These are phyloP conservation scores for Brenthis ino DNA, from an alignment of 2,888 invertebrate genomes.

Conservation along the genomic window DNA sequence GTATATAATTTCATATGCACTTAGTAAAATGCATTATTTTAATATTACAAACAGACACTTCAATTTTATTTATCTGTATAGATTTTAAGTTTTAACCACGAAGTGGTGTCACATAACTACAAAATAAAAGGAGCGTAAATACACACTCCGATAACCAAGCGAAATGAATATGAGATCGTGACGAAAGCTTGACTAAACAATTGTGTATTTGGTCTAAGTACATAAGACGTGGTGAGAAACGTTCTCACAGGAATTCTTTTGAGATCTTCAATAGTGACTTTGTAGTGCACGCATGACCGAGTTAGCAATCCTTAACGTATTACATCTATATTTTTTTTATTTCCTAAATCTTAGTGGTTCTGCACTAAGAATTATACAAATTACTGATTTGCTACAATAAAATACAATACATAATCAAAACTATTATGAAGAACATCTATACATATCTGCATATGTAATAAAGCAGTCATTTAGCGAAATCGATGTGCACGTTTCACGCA, in stretches of 20 bases:
- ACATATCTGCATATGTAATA: too few relatives aligned
- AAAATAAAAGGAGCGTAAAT: slow-evolving; percentile 68
- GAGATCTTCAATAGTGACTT: slow-evolving; percentile 20
- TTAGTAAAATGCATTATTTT: too few relatives aligned
- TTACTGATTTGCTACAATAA: too few relatives aligned
- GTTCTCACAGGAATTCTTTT: slow-evolving; percentile 33
- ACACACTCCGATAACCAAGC: slow-evolving; percentile 64
- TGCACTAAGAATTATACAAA: too few relatives aligned
- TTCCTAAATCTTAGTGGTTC: background rate
- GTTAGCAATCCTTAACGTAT: background rate
- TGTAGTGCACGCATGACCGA: slow-evolving; percentile 17
- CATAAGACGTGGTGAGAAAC: slow-evolving; percentile 29
- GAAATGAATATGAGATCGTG: slow-evolving; percentile 60
- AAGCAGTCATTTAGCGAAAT: too few relatives aligned
- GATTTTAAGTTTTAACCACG: slow-evolving; percentile 47
- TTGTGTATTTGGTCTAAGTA: slow-evolving; percentile 33
- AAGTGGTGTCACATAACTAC: slow-evolving; percentile 59
- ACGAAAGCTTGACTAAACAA: slow-evolving; percentile 50
- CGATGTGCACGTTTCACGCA: too few relatives aligned
- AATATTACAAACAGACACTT: too few relatives aligned
- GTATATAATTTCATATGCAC: too few relatives aligned
- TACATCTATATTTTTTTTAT: background rate
- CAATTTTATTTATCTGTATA: too few relatives aligned
- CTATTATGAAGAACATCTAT: too few relatives aligned
- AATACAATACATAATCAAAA: too few relatives aligned